Percentiles rank a stretch among this genome's conserved stretches.
phyloP scores from a whole-genome alignment of 2,797 vertebrate species.

The Chiroxiphia lanceolata region DNA sequence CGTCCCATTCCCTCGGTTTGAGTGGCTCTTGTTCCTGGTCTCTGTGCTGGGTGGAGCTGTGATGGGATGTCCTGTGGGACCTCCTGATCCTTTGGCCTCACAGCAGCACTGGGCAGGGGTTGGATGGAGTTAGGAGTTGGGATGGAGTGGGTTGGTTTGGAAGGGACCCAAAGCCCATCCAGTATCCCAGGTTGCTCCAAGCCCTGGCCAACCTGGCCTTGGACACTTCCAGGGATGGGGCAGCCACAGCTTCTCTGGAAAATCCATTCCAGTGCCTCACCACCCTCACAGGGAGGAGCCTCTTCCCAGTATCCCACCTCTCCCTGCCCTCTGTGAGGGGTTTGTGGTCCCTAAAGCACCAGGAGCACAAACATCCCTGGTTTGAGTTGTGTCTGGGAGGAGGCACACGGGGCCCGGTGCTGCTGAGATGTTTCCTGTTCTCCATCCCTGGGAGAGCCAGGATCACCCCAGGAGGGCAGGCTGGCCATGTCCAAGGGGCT shows the following conservation, averaged over 20 bases:
- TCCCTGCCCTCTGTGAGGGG: neutral
- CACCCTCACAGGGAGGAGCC: neutral
- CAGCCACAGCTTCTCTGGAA: neutral
- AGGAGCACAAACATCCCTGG: neutral
- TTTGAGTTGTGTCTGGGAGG: neutral
- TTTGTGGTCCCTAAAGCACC: neutral
- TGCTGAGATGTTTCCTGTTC: neutral
- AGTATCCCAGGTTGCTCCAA: neutral
- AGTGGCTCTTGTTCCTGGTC: neutral
- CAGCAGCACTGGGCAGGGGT: rapidly evolving
- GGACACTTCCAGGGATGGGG: neutral
- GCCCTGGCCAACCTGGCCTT: rapidly evolving
- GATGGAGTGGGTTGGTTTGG: neutral
- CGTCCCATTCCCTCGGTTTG: rapidly evolving
- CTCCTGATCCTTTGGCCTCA: neutral
- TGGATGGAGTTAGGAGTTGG: neutral
- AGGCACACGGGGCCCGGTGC: rapidly evolving
- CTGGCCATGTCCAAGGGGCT: neutral
- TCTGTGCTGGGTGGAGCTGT: neutral
- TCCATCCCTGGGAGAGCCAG: neutral
- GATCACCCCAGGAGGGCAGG: neutral
- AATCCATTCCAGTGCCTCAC: neutral
- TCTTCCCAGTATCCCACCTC: neutral
- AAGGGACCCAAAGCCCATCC: neutral
- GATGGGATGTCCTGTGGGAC: neutral